These are phyloP conservation scores for Achlya flavicornis DNA, from an alignment of 2,888 invertebrate species.

Conservation along the genomic window DNA sequence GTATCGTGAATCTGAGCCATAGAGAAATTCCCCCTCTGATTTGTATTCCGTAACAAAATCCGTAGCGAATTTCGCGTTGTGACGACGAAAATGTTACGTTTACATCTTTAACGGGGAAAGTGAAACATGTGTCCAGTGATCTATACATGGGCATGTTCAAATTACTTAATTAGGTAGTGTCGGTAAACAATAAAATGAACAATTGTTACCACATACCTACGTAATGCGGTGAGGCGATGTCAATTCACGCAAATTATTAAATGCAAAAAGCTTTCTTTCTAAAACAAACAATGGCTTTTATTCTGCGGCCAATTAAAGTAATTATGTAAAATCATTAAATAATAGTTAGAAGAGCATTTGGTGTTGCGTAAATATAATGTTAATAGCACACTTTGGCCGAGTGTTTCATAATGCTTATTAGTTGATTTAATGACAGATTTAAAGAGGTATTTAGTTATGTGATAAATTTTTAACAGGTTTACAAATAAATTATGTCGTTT, in stretches of 20 bases:
- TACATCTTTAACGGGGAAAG: slow-evolving; percentile 56
- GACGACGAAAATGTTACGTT: slow-evolving; percentile 55
- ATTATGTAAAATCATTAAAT: slow-evolving; percentile 37
- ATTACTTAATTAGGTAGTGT: slow-evolving; percentile 50
- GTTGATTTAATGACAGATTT: slow-evolving; percentile 21
- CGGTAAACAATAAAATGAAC: slow-evolving; percentile 22
- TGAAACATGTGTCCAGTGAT: slow-evolving; percentile 49
- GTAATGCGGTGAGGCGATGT: slow-evolving; percentile 19
- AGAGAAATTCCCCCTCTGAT: slow-evolving; percentile 73
- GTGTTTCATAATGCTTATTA: slow-evolving; percentile 32
- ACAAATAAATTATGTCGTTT: neutral
- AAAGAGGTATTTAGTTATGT: slow-evolving; percentile 9
- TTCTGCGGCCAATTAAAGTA: slow-evolving; percentile 32
- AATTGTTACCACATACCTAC: slow-evolving; percentile 22
- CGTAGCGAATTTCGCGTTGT: slow-evolving; percentile 61
- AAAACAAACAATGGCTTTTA: slow-evolving; percentile 30
- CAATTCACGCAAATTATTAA: slow-evolving; percentile 20
- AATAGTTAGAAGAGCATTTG: slow-evolving; percentile 30
- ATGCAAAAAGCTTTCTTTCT: slow-evolving; percentile 29
- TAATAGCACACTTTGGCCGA: slow-evolving; percentile 20
- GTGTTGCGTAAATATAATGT: slow-evolving; percentile 40
- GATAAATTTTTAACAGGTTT: slow-evolving; percentile 10
- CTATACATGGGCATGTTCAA: slow-evolving; percentile 35
- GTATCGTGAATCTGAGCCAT: slow-evolving; percentile 66
- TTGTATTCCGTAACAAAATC: slow-evolving; percentile 69